Base-by-base conservation (phyloP, 2,797 vertebrate genomes). In the Clamator glandarius region DNA sequence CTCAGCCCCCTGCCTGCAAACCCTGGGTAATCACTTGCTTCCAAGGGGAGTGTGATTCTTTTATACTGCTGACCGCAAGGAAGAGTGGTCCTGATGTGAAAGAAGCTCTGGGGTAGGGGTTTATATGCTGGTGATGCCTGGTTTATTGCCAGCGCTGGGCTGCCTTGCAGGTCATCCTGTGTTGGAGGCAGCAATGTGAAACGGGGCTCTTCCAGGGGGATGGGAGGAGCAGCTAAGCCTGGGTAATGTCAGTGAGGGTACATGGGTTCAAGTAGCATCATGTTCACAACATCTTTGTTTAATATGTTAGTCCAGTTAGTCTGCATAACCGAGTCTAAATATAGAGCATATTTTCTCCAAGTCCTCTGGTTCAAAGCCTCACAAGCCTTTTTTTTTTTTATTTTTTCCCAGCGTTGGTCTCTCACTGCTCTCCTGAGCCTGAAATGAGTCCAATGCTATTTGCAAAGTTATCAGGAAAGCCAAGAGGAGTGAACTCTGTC, bases 241-340 rank as follows among this genome's bases (percentile, higher is more conserved):
- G 75, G 82, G 36, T 87, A 83, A 68, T 82, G 70, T 73, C 93
- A 85, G 28, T 44, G 44, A 78, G 90, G 84, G 73, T 70, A 90
- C 58, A 12, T 26, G 93, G 77, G 85, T 94, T 94, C 93, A 96
- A 85, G 86, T 74, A 84, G 80, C 95, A 87, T 94, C 69, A 12
- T 94, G 92, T 89, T 92, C 87, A 44, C 88, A 81, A 29, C 89
- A 88, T 92, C 92, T 87, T 92, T 95, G 89, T 96, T 96, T 94
- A 92, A 82, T 86, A 52, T 83, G 74, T 87, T 95, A 52, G 94
- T 90, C 96, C 92, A 92, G 91, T 95, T 92, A 72, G 93, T 94
- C 94, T 93, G 89, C 94, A 94, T 95, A 83, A 81, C 91, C 93
- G 62, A 6, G 25, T 36, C 93, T 91, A 96, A 96, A 96, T 95